Base-by-base conservation (phyloP, 2,797 vertebrate species). In the Scolopax rusticola region DNA sequence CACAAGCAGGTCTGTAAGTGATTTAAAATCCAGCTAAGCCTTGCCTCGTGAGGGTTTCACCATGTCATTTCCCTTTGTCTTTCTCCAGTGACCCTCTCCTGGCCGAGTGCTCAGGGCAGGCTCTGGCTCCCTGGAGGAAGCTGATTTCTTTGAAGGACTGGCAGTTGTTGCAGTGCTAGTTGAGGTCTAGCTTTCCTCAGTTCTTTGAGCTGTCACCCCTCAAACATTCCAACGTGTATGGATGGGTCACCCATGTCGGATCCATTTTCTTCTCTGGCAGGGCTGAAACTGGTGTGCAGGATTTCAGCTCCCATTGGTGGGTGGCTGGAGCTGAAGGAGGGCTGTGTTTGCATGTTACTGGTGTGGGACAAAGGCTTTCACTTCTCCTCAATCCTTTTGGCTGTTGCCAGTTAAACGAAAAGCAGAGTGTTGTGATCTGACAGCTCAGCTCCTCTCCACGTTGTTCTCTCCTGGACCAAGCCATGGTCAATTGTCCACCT, bases 401-500 rank as follows among this genome's bases (percentile, higher is more conserved):
- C 56, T 76, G 11, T 82, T 87, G n/a, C 32, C 45, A 45, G 27
- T 57, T 76, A 15, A 60, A 0, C 21, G 32, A 75, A 76, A 53
- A 83, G 36, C 63, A 47, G 40, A 82, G 33, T 27, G 21, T 48
- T 3, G 1, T 69, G 82, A 17, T 78, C 75, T 8, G 19, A 53
- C 36, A 56, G 40, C 79, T 61, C 0, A 0, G 23, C 41, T 68
- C 33, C 50, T 85, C 41, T 56, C 18, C 24, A 0, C 1, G 2
- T 9, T 3, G 1, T 25, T 40, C 25, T 54, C 68, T 74, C 50
- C 67, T 57, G 68, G 43, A 13, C 48, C 53, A 48, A 50, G 21
- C 33, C 1, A 2, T 9, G 5, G 25, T 30, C 0, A 1, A 10
- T 60, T 47, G 5, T 28, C 16, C 18, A 17, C 50, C 1, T 0